Evolutionary conservation across 2,888 invertebrate species (phyloP), one percentile per base, ranked within the genome.

Genomic region (Ctena decussata): DNA sequence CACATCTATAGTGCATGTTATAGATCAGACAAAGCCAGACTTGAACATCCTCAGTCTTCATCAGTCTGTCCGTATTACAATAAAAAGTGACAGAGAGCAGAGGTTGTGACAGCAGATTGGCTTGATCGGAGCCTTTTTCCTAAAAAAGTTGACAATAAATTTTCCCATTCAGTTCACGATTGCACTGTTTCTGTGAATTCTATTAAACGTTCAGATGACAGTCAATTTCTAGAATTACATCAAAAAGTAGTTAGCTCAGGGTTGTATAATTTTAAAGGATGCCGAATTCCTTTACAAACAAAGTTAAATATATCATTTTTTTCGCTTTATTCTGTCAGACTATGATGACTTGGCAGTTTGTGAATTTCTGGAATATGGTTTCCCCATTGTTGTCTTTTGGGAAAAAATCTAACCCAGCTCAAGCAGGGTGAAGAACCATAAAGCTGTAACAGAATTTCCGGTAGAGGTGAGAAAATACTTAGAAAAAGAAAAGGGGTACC

Each of bases 181-280:
- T n/a, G n/a, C n/a, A n/a, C n/a, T n/a, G n/a, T n/a, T n/a, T n/a
- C n/a, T n/a, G n/a, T n/a, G n/a, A n/a, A n/a, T n/a, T 41, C 15
- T 41, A 41, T 15, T 15, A 11, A 6, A 41, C 8, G 15, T 15
- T 11, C 41, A 11, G 8, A 41, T 41, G 15, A 15, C 6, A 41
- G 6, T 5, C 11, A 21, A n/a, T 8, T 53, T 53, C 41, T 60
- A n/a, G 27, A 32, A 8, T 75, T 27, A 27, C 60, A 37, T 49
- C n/a, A 65, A 0, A 8, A 49, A 49, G 71, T 81, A 39, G 71
- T 70, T 27, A 1, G 44, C 0, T 80, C 80, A 24, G 74, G 70
- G 5, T 35, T 35, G 32, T 76, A 49, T 70, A 81, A 81, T 70
- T 81, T 53, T 76, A 18, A 81, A 71, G n/a, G 24, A 18, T 81